Evolutionary conservation across 2,888 invertebrate genomes (phyloP), one percentile per base, ranked within the genome.

Genomic region (Cryptocephalus primarius): DNA sequence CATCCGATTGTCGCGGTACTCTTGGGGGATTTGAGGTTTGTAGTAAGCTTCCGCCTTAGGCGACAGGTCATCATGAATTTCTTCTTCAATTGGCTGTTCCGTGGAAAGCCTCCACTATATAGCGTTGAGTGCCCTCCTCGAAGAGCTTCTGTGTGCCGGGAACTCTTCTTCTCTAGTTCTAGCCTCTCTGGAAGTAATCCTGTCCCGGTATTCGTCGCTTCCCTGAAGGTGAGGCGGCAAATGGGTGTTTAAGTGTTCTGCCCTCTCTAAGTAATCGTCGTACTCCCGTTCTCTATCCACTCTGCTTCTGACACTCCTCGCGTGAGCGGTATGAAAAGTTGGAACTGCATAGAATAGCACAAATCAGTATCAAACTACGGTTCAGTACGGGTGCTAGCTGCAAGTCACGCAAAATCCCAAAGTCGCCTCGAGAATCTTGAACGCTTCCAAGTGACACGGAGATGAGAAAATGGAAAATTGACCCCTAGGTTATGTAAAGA

Each of bases 51-150:
- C 62, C 1, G 59, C 55, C 48, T 56, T 58, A 39, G 67, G 63
- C 52, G 65, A 67, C 52, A 66, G 60, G 46, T 69, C 68, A 61
- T 68, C 68, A 58, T 66, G 68, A 59, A 66, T 56, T 57, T 70
- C 70, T 62, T 70, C 70, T 66, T 68, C 70, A 67, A 70, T 71
- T 60, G 70, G 69, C 56, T 68, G 69, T 58, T 71, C 72, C 70
- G 70, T 67, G 64, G 70, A 68, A 60, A 70, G 70, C 70, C 71
- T 69, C 70, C 71, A 76, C 79, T 83, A 85, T 71, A 85, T 83
- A 68, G 83, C 84, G 72, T 84, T 84, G 61, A 83, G 78, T 59
- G 82, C 81, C 63, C 84, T 76, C 51, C 83, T 75, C 59, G 83
- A 79, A 39, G 81, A 75, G 52, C 77, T 78, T 69, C 80, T 76